These are phyloP conservation scores for Anomalospiza imberbis DNA, from an alignment of 2,797 vertebrate species.

Conservation along the genomic window DNA sequence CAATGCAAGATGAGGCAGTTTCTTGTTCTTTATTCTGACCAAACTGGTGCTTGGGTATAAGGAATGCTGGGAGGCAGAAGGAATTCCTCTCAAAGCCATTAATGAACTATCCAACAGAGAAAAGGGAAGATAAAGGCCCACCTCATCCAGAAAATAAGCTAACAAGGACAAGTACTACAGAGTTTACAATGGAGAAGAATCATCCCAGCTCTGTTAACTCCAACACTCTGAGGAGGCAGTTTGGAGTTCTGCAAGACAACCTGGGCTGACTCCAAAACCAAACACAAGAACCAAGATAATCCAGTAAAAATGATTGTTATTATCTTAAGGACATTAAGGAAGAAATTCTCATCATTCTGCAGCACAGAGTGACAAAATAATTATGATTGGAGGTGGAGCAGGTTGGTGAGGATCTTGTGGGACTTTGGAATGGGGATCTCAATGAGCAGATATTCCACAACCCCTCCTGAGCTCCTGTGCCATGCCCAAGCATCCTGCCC, in stretches of 20 bases:
- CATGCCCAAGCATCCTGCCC: not conserved
- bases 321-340: not conserved
- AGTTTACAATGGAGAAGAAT: not conserved
- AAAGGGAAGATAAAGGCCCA: not conserved
- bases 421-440: not conserved
- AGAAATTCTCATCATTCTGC: not conserved
- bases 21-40: not conserved
- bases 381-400: not conserved
- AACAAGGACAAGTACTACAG: not conserved
- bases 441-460: not conserved
- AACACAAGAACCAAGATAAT: not conserved
- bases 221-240: not conserved
- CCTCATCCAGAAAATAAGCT: not conserved
- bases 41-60: not conserved
- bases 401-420: not conserved
- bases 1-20: not conserved
- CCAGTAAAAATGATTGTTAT: not conserved
- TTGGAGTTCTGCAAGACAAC: not conserved
- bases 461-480: not conserved
- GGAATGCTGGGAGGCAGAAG: not conserved
- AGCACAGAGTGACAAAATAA: not conserved
- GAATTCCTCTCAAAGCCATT: not conserved
- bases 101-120: not conserved
- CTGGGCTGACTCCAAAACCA: not conserved
- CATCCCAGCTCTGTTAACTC: not conserved